phyloP scores from a whole-genome alignment of 2,888 invertebrate genomes.

The Mesochorus sp. region DNA sequence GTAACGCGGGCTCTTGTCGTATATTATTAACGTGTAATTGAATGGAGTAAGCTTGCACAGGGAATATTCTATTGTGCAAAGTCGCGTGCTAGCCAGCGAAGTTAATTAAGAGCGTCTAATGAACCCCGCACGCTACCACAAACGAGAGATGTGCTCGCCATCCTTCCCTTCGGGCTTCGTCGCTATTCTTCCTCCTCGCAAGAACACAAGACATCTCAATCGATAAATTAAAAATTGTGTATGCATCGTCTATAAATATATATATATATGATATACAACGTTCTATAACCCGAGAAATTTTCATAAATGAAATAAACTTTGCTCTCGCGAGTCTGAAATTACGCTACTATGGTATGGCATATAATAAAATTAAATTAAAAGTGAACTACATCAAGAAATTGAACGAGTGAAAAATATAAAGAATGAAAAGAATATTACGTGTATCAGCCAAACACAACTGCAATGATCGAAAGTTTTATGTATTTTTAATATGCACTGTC shows the following conservation, averaged over 20 bases:
- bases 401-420: too few relatives aligned
- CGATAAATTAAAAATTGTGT: slow-evolving; percentile 80
- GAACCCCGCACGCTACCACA: slow-evolving; percentile 76
- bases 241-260: slow-evolving; percentile 59
- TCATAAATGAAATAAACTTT: slow-evolving; percentile 2
- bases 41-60: slow-evolving; percentile 77
- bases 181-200: slow-evolving; percentile 45
- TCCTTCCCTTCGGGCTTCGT: background rate
- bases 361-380: too few relatives aligned
- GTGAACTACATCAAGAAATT: too few relatives aligned
- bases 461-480: too few relatives aligned
- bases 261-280: too few relatives aligned
- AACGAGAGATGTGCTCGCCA: slow-evolving; percentile 73
- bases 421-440: too few relatives aligned
- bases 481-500: too few relatives aligned
- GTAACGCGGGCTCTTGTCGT: slow-evolving; percentile 73
- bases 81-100: slow-evolving; percentile 80
- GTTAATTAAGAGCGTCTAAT: slow-evolving; percentile 82
- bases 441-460: too few relatives aligned
- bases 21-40: slow-evolving; percentile 82
- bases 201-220: slow-evolving; percentile 79
- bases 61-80: slow-evolving; percentile 75
- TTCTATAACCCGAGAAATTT: background rate
- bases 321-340: too few relatives aligned
- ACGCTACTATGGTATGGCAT: too few relatives aligned